Percentiles rank a stretch among this genome's conserved stretches.
Evolutionary conservation across 2,113 vertebrate species (phyloP).

Genomic region (Perognathus longimembris): DNA sequence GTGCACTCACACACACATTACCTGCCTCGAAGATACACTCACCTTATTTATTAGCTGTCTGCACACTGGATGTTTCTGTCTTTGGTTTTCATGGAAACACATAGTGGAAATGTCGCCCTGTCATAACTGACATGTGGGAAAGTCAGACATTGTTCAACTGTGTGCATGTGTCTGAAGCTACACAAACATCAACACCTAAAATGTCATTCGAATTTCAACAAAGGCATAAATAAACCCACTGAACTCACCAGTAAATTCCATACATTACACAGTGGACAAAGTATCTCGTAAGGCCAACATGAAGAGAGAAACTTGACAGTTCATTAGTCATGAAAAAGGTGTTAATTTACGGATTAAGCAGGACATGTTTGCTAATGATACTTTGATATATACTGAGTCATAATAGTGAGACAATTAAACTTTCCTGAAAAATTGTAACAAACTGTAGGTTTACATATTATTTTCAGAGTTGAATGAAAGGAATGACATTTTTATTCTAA

Average conservation of each 20-base stretch:
- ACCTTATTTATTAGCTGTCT: neutral
- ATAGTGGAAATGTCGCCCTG: neutral
- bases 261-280: neutral
- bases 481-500: neutral
- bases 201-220: neutral
- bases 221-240: neutral
- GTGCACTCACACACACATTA: too few relatives aligned
- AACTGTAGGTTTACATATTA: neutral
- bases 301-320: neutral
- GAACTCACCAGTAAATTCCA: neutral
- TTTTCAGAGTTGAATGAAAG: constrained; percentile 33
- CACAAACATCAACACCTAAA: neutral
- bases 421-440: neutral
- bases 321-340: neutral
- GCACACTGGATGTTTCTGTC: neutral
- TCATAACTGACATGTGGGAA: neutral
- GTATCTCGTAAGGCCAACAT: neutral
- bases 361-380: neutral
- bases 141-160: neutral
- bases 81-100: neutral
- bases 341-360: neutral
- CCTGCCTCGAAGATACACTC: too few relatives aligned
- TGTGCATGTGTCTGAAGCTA: neutral
- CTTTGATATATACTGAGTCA: neutral
- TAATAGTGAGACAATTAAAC: neutral